Base-by-base conservation (phyloP, 2,113 vertebrate species). In the Ornithorhynchus anatinus region DNA sequence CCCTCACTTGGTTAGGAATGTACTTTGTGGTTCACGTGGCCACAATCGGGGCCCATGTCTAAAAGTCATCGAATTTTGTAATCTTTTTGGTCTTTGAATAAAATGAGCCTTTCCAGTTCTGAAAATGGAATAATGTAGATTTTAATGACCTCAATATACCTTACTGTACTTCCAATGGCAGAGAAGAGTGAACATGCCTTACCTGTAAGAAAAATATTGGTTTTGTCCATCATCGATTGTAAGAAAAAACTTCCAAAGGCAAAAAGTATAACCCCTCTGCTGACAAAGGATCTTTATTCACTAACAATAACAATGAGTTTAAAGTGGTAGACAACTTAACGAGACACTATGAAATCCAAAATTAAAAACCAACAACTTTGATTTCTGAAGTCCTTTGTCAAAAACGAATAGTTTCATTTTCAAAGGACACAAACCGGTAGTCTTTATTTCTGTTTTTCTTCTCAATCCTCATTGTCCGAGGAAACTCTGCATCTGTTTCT, bases 401-500 rank as follows among this genome's bases (percentile, higher is more conserved):
- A 27, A 48, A 48, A 13, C n/a, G n/a, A 27, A 19, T 22, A 23
- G 38, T 27, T 45, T 60, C 6, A 32, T 2, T 14, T 9, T 4
- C 27, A 14, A 25, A 48, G 40, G 35, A 57, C 31, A 17, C 17
- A 40, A 47, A 39, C n/a, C n/a, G 9, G 20, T 42, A 32, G 8
- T 61, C 59, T 56, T n/a, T 57, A 33, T 13, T 5, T 63, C 56
- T 8, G n/a, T 60, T 64, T 77, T 54, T 29, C n/a, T n/a, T 60
- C 43, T 44, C 22, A 56, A 20, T 56, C 32, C 14, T 10, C 27
- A 25, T 63, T 45, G 25, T 60, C 52, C 33, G 27, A 60, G 47
- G 53, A 78, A 54, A 53, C 20, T 36, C 50, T 79, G 15, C 39
- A n/a, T 43, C 42, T 32, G 10, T 69, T 67, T 65, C 38, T 60